phyloP scores from a whole-genome alignment of 1,140 invertebrate species.

The Vanessa tameamea region DNA sequence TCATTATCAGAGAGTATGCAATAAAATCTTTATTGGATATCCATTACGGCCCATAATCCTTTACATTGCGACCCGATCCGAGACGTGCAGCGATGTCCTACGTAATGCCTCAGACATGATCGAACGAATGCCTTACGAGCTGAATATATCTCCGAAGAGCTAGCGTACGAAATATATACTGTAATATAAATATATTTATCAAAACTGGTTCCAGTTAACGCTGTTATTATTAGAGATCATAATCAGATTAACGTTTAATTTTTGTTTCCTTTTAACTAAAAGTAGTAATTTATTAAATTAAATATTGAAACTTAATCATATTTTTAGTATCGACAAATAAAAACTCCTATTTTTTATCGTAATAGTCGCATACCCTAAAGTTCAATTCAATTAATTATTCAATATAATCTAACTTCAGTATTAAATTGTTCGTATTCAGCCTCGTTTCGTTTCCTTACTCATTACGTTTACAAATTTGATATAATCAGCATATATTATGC shows the following conservation, averaged over 20 bases:
- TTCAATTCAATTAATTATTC: too few relatives aligned
- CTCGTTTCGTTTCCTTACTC: neutral
- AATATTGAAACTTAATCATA: too few relatives aligned
- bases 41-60: slow-evolving; percentile 15
- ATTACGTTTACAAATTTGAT: slow-evolving; percentile 5
- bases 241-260: too few relatives aligned
- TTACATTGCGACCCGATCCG: slow-evolving; percentile 13
- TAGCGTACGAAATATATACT: too few relatives aligned
- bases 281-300: too few relatives aligned
- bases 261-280: too few relatives aligned
- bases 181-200: too few relatives aligned
- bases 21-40: slow-evolving; percentile 22
- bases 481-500: slow-evolving; percentile 13
- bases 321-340: too few relatives aligned
- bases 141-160: neutral
- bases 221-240: too few relatives aligned
- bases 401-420: neutral
- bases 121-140: slow-evolving; percentile 12
- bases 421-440: neutral
- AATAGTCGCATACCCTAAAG: too few relatives aligned
- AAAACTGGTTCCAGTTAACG: too few relatives aligned
- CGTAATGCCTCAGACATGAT: slow-evolving; percentile 9
- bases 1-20: slow-evolving; percentile 14
- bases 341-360: too few relatives aligned
- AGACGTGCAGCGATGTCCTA: slow-evolving; percentile 16